Evolutionary conservation across 2,113 vertebrate species (phyloP).

Genomic region (Dipodomys ordii): DNA sequence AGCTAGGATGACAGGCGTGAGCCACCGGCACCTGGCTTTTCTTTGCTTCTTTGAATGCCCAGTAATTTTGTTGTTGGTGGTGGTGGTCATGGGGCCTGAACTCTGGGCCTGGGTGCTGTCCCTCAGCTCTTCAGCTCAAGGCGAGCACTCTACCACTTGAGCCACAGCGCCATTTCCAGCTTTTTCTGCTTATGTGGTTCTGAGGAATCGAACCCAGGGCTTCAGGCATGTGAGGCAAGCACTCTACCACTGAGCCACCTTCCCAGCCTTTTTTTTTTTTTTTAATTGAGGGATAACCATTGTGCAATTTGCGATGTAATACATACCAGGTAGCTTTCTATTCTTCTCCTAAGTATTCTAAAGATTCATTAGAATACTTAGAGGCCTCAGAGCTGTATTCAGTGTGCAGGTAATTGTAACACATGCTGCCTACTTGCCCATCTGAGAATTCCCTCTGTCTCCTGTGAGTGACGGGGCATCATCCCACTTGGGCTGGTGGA

Average conservation of each 20-base stretch:
- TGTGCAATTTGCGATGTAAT: background rate
- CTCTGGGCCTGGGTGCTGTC: too few species aligned
- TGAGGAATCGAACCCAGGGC: too few species aligned
- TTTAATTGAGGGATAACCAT: background rate
- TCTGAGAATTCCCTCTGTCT: background rate
- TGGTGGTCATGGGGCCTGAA: too few species aligned
- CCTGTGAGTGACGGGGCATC: background rate
- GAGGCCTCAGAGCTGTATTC: background rate
- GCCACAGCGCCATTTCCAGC: too few species aligned
- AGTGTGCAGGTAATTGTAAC: background rate
- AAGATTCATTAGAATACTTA: background rate
- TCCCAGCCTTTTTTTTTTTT: too few species aligned
- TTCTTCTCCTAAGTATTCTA: background rate
- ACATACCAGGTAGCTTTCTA: background rate
- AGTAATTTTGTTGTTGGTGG: background rate
- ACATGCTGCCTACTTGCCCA: background rate
- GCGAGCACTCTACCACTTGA: too few species aligned
- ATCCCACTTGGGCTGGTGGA: background rate
- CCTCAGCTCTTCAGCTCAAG: too few species aligned
- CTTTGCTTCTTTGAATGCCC: conserved; percentile 27
- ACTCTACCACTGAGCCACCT: too few species aligned
- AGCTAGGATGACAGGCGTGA: too few species aligned
- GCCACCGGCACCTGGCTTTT: too few species aligned
- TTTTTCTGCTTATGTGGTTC: too few species aligned
- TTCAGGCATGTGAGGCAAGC: too few species aligned